phyloP scores from a whole-genome alignment of 2,113 vertebrate species.

The Sarotherodon lohbergeri region DNA sequence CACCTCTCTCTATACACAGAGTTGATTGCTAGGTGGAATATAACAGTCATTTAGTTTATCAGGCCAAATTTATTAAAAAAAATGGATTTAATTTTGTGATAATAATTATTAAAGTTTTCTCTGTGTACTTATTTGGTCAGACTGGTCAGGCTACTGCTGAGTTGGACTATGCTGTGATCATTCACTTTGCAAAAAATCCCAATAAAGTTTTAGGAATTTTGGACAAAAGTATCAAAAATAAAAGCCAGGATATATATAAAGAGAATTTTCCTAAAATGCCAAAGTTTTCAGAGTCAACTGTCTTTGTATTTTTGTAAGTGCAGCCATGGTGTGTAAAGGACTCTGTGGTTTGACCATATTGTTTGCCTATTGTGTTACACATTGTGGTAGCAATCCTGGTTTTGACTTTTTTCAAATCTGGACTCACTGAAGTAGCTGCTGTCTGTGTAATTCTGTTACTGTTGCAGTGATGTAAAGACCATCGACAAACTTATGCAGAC shows the following conservation, averaged over 20 bases:
- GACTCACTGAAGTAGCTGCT: background rate
- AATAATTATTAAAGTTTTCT: background rate
- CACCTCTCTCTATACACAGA: background rate
- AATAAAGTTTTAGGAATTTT: background rate
- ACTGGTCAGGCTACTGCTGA: accelerated
- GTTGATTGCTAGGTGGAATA: background rate
- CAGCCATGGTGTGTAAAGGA: background rate
- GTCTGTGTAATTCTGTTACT: background rate
- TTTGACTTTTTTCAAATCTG: background rate
- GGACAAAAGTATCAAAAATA: background rate
- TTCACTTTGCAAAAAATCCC: background rate
- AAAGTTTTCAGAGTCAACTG: background rate
- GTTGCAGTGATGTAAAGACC: background rate
- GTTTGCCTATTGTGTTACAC: background rate
- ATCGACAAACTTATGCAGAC: background rate
- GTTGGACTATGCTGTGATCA: background rate
- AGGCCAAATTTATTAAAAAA: background rate
- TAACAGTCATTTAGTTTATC: background rate
- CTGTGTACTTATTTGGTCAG: background rate
- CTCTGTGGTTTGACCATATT: background rate
- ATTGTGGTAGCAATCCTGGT: background rate
- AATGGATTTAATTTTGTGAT: background rate
- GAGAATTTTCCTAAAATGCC: background rate
- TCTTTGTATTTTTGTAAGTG: background rate
- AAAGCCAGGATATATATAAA: background rate